Evolutionary conservation across 2,888 invertebrate genomes (phyloP), one percentile per base, ranked within the genome.

Genomic region (Acanthosoma haemorrhoidale): DNA sequence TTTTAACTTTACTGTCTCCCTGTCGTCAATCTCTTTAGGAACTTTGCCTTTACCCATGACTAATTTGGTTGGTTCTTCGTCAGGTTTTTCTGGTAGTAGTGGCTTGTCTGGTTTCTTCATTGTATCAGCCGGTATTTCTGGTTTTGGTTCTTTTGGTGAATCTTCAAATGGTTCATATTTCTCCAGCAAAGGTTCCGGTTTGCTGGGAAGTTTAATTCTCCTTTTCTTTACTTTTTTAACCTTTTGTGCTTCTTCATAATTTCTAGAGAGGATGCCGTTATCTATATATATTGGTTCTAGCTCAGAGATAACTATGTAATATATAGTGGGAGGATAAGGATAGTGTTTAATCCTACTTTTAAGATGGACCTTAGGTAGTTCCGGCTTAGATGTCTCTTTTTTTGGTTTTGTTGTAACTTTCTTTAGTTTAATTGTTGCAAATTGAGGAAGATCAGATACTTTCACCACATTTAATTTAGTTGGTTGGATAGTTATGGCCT

Each of bases 331-430:
- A 57, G 82, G 81, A 75, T 83, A 83, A 68, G 82, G 81, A 36
- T 70, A 66, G 18, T 34, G 67, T 4, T 59, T 83, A 13, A 91
- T 88, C 74, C 88, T 83, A 78, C 90, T 91, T 77, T 88, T 89
- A 0, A 91, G 80, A 76, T 87, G 83, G 68, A 88, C 82, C 79
- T 87, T 88, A 0, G 88, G 89, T 69, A 90, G 79, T 68, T 80
- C 78, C 9, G 84, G 82, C 73, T 83, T 80, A 9, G 80, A 76
- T 0, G 78, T 77, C 0, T 78, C 77, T 71, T 79, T 81, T 31
- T 73, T 73, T n/a, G 63, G 59, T n/a, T n/a, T n/a, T n/a, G n/a
- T n/a, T n/a, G n/a, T n/a, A n/a, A n/a, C n/a, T n/a, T n/a, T n/a
- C n/a, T n/a, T n/a, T n/a, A 81, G 70, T 11, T 78, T 75, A 2